Conservation (phyloP, 2,888 invertebrate species). For the Bombyx huttoni region DNA sequence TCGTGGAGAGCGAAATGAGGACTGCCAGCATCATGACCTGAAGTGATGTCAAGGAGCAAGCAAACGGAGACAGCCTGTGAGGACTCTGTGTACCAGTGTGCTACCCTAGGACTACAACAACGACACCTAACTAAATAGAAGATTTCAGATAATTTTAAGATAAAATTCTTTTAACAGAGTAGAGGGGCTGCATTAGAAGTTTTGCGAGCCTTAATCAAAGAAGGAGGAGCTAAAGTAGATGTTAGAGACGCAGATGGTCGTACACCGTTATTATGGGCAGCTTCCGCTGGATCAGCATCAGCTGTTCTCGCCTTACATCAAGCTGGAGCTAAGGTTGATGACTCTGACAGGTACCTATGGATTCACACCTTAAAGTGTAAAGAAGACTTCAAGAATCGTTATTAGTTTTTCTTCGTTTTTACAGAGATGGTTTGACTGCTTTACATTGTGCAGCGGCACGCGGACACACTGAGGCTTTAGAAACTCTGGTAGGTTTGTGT, state of each 20-base stretch:
- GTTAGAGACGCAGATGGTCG: slow-evolving; percentile 93
- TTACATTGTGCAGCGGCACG: slow-evolving; percentile 97
- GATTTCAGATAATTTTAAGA: not conserved
- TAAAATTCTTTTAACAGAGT: slow-evolving; percentile 23
- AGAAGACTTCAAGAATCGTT: not conserved
- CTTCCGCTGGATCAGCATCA: slow-evolving; percentile 94
- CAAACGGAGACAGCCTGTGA: no score
- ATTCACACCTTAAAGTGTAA: not conserved
- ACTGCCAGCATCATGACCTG: no score
- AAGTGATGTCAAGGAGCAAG: no score
- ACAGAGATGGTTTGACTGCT: slow-evolving; percentile 94
- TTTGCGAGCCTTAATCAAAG: slow-evolving; percentile 81
- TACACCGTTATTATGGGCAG: slow-evolving; percentile 97
- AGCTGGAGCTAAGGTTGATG: slow-evolving; percentile 86
- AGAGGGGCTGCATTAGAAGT: slow-evolving; percentile 82
- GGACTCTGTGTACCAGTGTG: no score
- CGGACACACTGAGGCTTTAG: slow-evolving; percentile 93
- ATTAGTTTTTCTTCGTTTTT: slow-evolving; percentile 1
- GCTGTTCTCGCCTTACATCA: slow-evolving; percentile 91
- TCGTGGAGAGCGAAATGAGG: no score
- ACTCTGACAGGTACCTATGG: slow-evolving; percentile 78
- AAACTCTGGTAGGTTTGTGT: slow-evolving; percentile 88
- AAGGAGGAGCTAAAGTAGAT: slow-evolving; percentile 85
- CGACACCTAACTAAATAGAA: not conserved
- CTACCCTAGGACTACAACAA: no score